Conservation (phyloP, 2,888 invertebrate genomes). For the Drosophila colorata region DNA sequence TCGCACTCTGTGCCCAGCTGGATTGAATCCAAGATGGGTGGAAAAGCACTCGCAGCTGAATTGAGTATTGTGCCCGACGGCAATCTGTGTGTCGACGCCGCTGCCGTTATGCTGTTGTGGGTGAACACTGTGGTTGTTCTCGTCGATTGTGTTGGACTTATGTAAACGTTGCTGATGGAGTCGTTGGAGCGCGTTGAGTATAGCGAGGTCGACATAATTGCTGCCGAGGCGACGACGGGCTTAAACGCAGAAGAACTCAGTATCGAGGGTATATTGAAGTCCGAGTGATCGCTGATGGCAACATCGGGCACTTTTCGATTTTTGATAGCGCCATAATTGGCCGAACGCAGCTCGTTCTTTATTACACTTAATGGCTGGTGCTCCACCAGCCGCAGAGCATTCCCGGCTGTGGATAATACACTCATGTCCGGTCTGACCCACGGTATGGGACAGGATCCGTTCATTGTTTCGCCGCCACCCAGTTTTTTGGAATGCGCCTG, state of each 20-base stretch:
- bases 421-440: slow-evolving; percentile 87
- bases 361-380: slow-evolving; percentile 31
- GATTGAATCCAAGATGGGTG: slow-evolving; percentile 37
- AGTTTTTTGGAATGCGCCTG: slow-evolving; percentile 52
- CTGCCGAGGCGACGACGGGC: slow-evolving; percentile 71
- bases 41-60: slow-evolving; percentile 30
- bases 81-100: slow-evolving; percentile 35
- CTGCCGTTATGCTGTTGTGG: slow-evolving; percentile 49
- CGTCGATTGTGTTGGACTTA: slow-evolving; percentile 37
- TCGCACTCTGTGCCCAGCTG: slow-evolving; percentile 31
- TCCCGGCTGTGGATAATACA: slow-evolving; percentile 20
- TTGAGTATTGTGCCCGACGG: slow-evolving; percentile 23
- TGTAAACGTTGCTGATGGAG: slow-evolving; percentile 43
- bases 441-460: slow-evolving; percentile 86
- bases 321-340: slow-evolving; percentile 31
- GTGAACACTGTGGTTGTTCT: slow-evolving; percentile 64
- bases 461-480: slow-evolving; percentile 67
- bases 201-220: slow-evolving; percentile 67
- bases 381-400: slow-evolving; percentile 24
- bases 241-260: slow-evolving; percentile 77
- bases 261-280: slow-evolving; percentile 69
- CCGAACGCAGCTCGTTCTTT: slow-evolving; percentile 47
- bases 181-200: slow-evolving; percentile 61
- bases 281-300: slow-evolving; percentile 15
- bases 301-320: slow-evolving; percentile 41